Evolutionary conservation across 2,113 vertebrate genomes (phyloP), one percentile per base, ranked within the genome.

Genomic region (Morphnarchus princeps): DNA sequence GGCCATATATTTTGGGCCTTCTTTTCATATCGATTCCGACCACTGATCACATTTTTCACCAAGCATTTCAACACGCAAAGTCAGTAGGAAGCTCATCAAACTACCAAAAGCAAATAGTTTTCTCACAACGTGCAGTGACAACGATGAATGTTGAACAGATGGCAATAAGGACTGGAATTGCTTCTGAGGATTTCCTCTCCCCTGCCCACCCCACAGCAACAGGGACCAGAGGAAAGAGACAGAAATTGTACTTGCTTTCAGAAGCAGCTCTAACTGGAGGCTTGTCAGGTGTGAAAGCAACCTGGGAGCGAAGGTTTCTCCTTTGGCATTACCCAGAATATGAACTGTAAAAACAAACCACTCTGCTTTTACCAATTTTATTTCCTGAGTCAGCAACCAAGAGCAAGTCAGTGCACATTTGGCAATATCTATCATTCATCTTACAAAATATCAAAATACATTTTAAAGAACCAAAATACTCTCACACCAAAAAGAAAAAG

Each of bases 321-420:
- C 43, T 55, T n/a, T 42, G 8, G 18, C 0, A 0, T 65, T 61
- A 38, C 13, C 17, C 80, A 43, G 52, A 69, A 32, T 2, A 34
- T 4, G 14, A 91, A 20, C 71, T 50, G 38, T 22, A 42, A 86
- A 58, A 62, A 16, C 0, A 67, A 82, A 49, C 0, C 16, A 21
- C 8, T 5, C 22, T 62, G 17, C 2, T 43, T 69, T 69, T 45
- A 73, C 8, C 15, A 25, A 57, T 80, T 86, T 65, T 69, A 36
- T 80, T 66, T 65, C 72, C 38, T 2, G 3, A 38, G 26, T 31
- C 67, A 73, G 31, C 31, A 83, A 57, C 11, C 34, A 47, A 65
- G 32, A 80, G 34, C 32, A 61, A 69, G 21, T 34, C 34, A 70
- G 21, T 28, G 21, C 55, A 38, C 0, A 0, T 62, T 54, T 49